Conservation (phyloP, 2,888 invertebrate genomes). For the Aspidiotus destructor region DNA sequence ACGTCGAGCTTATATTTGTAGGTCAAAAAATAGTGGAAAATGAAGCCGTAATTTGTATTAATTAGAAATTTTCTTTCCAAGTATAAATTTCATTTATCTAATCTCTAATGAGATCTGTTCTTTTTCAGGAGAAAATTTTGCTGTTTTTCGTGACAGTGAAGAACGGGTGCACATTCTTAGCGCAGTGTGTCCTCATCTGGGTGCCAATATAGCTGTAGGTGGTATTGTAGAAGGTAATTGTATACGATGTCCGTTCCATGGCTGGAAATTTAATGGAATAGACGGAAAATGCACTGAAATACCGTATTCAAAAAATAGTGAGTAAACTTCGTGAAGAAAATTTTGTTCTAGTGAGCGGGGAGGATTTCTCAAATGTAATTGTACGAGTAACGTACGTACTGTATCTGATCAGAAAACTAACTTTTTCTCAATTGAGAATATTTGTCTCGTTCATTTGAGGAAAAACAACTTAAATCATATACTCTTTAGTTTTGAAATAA, state of each 20-base stretch:
- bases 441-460: no score
- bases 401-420: no score
- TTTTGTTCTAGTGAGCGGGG: background rate
- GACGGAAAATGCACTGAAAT: slow-evolving; percentile 63
- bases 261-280: slow-evolving; percentile 68
- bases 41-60: no score
- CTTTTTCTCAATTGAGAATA: no score
- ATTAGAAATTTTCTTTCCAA: no score
- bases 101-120: background rate
- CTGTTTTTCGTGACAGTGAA: slow-evolving; percentile 56
- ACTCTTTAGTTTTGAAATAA: no score
- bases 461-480: no score
- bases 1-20: no score
- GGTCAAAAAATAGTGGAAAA: no score
- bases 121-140: slow-evolving; percentile 55
- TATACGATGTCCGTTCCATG: slow-evolving; percentile 81
- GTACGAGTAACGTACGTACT: background rate
- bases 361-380: background rate
- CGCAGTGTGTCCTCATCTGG: slow-evolving; percentile 83
- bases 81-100: no score
- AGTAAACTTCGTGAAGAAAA: slow-evolving; percentile 6
- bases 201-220: slow-evolving; percentile 74
- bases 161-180: slow-evolving; percentile 61
- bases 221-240: slow-evolving; percentile 67
- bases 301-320: slow-evolving; percentile 57